Base-by-base conservation (phyloP, 2,888 invertebrate genomes). In the Eustalomyia histrio region DNA sequence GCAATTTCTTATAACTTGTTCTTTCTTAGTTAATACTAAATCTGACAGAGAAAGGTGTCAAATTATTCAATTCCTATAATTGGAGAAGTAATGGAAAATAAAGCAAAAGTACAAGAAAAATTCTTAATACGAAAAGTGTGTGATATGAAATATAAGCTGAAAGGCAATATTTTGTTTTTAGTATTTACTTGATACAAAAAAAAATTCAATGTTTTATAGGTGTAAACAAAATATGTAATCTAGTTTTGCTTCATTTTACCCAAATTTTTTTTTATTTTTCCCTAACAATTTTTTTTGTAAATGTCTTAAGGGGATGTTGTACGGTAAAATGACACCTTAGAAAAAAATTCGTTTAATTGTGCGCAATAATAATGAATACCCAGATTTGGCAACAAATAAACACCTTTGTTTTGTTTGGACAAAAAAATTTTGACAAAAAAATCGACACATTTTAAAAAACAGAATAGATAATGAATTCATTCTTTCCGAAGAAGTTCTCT, bases 321-420 rank as follows among this genome's bases (percentile, higher is more conserved):
- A 33, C 52, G 61, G 79, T 83, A 83, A 84, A 74, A 53, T 57
- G 83, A 84, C 82, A 84, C 83, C 75, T 83, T 63, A 17, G 6
- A 24, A 67, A 75, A 55, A 80, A 65, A 65, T 78, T 47, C 65
- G 69, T 74, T 81, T 84, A 84, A 84, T 84, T 84, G 84, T 83
- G 83, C 80, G 76, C 79, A 84, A 83, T 84, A 83, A 73, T 79
- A 79, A 84, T 83, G 81, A 80, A 82, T 81, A 82, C 76, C 78
- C 61, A 75, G 81, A 80, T 83, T 82, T 81, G 50, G 47, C 67
- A 55, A 72, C 58, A 52, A 65, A 47, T 47, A n/a, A 47, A 47
- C 67, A 73, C 47, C 72, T 73, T 61, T 17, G 35, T 33, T 64
- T 47, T 21, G 1, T 63, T 55, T 3, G 0, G 47, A 21, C 9